Base-by-base conservation (phyloP, 2,797 vertebrate species). In the Pempheris klunzingeri region DNA sequence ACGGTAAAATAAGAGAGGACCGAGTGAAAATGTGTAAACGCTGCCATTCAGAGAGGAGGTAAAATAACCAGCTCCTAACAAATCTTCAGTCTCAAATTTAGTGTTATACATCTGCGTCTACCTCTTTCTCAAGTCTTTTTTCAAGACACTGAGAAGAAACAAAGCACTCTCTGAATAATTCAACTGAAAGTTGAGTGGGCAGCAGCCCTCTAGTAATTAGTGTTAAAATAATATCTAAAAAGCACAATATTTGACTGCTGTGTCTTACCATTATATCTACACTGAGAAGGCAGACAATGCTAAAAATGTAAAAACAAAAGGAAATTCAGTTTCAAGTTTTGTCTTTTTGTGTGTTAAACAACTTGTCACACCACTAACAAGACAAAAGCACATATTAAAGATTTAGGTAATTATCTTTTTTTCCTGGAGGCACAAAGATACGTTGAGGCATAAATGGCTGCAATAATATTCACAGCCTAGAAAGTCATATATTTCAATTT, bases 161-260 rank as follows among this genome's bases (percentile, higher is more conserved):
- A 26, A 0, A 67, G 22, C 18, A 8, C 18, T 50, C 28, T 66
- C n/a, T 39, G 66, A 75, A 54, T 71, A 52, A 63, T 5, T 58
- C 0, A 28, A 4, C 22, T 41, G 32, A 62, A 53, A 43, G 47
- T 53, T 34, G 67, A 64, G 62, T 26, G 38, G 22, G 66, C 55
- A n/a, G 15, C 6, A 1, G 9, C 34, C 22, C 14, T 24, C 53
- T 20, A 4, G 24, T 18, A 38, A 30, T 50, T 15, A 20, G 6
- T 18, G 26, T 65, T 18, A 3, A 32, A 14, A 66, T n/a, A 12
- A 12, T 15, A 34, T 38, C 13, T 28, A 24, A 41, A 47, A 47
- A 41, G 38, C 38, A 17, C 24, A 30, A 22, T 6, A 46, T 52
- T 20, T 15, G 41, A 58, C 36, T 36, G 12, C 1, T 22, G 2